Conservation (phyloP, 2,797 vertebrate genomes). For the Cheirogaleus major region DNA sequence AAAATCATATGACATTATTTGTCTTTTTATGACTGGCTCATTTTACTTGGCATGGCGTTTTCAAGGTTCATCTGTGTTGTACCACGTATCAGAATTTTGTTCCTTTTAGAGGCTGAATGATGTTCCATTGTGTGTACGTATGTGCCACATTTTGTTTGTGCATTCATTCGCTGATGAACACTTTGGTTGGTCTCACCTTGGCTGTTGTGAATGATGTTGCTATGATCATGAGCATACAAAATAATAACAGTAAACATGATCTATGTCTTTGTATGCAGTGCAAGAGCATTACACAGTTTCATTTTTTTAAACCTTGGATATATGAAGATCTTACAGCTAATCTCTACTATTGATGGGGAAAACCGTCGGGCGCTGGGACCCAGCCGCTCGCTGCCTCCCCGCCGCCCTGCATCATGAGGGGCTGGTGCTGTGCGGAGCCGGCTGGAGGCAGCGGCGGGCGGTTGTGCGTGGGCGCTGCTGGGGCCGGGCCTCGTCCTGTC, state of each 20-base stretch:
- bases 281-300: background rate
- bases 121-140: background rate
- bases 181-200: background rate
- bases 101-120: background rate
- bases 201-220: background rate
- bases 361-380: too few relatives aligned
- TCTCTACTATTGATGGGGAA: background rate
- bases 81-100: background rate
- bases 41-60: background rate
- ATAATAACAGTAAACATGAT: background rate
- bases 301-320: background rate
- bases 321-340: background rate
- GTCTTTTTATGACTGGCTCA: background rate
- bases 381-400: too few relatives aligned
- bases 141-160: background rate
- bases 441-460: too few relatives aligned
- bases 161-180: background rate
- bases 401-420: too few relatives aligned
- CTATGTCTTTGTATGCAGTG: background rate
- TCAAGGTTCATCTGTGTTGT: background rate
- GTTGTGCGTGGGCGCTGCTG: too few relatives aligned
- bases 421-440: too few relatives aligned
- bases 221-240: background rate
- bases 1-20: background rate
- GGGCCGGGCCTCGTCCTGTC: too few relatives aligned